phyloP scores from a whole-genome alignment of 2,888 invertebrate species.

The Napeogenes inachia region DNA sequence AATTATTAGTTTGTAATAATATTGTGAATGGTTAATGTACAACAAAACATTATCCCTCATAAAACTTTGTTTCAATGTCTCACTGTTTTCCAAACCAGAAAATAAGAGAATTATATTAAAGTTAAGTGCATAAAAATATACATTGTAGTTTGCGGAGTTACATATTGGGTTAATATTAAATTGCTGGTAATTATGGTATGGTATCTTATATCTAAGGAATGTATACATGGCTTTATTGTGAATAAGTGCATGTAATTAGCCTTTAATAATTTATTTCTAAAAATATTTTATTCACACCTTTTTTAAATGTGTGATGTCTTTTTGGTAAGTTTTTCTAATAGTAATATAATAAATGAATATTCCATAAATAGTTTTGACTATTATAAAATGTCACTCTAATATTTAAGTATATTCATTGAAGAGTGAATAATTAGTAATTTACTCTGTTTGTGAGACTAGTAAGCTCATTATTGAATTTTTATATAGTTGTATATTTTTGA shows the following conservation, averaged over 20 bases:
- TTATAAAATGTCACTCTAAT: background rate
- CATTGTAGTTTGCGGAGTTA: background rate
- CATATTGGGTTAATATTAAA: constrained; percentile 17
- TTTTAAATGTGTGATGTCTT: constrained; percentile 62
- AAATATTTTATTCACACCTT: constrained; percentile 49
- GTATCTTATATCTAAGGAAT: constrained; percentile 24
- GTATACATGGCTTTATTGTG: constrained; percentile 21
- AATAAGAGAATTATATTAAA: too few relatives aligned
- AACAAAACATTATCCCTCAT: too few relatives aligned
- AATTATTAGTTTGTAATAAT: background rate
- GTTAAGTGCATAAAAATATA: constrained; percentile 5
- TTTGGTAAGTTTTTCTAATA: constrained; percentile 41
- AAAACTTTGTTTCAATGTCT: background rate
- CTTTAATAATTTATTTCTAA: constrained; percentile 24
- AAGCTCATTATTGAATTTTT: constrained; percentile 4
- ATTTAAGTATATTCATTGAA: background rate
- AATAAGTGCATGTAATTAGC: constrained; percentile 20
- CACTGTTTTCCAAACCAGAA: background rate
- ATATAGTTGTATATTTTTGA: background rate
- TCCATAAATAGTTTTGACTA: too few relatives aligned
- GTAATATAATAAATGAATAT: background rate
- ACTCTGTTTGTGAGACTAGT: constrained; percentile 16
- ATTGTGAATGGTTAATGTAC: too few relatives aligned
- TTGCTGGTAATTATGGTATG: constrained; percentile 9
- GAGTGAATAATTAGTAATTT: constrained; percentile 7